These are phyloP conservation scores for Paramormyrops kingsleyae DNA, from an alignment of 2,113 vertebrate species.

Conservation along the genomic window DNA sequence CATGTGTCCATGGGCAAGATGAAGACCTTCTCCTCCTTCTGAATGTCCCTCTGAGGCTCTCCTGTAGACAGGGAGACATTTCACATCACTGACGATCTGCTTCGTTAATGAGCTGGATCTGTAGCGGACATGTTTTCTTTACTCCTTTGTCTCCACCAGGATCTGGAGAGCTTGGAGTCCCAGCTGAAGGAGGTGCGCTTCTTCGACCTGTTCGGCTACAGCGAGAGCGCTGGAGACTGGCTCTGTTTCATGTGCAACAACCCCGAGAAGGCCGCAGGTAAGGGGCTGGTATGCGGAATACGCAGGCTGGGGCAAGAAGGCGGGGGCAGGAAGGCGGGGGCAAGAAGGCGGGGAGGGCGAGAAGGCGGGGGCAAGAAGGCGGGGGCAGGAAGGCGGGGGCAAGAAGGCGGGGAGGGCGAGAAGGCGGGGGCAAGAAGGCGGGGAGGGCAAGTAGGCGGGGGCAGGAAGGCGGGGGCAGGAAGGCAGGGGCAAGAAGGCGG, in stretches of 20 bases:
- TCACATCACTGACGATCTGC: background rate
- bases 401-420: too few species aligned
- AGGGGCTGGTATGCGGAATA: slow-evolving; percentile 22
- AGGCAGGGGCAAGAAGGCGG: background rate
- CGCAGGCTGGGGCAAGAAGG: background rate
- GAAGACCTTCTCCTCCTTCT: background rate
- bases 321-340: background rate
- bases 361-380: too few species aligned
- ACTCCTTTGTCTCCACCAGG: slow-evolving; percentile 55
- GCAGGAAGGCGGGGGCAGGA: background rate
- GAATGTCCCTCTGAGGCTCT: background rate
- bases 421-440: too few species aligned
- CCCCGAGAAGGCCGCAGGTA: slow-evolving; percentile 86
- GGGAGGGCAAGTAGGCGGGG: too few species aligned
- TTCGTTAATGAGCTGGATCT: background rate
- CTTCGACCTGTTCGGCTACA: slow-evolving; percentile 95
- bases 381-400: too few species aligned
- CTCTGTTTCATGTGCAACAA: slow-evolving; percentile 98
- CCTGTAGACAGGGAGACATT: background rate
- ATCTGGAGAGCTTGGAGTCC: slow-evolving; percentile 76
- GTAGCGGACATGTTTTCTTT: background rate
- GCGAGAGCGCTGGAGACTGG: slow-evolving; percentile 75
- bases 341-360: too few species aligned
- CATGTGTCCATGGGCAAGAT: background rate
- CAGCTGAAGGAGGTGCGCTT: slow-evolving; percentile 88